Conservation (phyloP, 2,888 invertebrate species). For the Brachyptera risi region DNA sequence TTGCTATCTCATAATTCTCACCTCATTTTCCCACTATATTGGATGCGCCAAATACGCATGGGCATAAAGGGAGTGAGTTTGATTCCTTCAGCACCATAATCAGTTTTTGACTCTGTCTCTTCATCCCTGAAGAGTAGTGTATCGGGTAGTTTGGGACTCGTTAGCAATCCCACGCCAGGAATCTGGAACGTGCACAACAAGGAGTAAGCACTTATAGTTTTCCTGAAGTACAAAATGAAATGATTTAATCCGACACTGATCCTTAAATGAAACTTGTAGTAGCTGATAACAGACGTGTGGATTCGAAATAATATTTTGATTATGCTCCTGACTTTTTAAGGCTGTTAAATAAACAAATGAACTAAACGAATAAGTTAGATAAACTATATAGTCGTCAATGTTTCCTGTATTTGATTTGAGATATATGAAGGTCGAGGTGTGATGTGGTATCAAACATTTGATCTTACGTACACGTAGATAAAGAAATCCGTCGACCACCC, state of each 20-base stretch:
- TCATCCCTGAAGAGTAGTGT: conserved; percentile 51
- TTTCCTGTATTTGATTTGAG: no score
- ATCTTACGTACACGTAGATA: conserved; percentile 49
- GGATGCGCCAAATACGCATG: conserved; percentile 65
- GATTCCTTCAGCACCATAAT: conserved; percentile 59
- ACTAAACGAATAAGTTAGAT: no score
- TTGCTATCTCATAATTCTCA: no score
- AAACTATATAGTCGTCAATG: no score
- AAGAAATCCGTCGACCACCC: conserved; percentile 58
- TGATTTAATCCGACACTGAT: no score
- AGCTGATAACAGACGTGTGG: no score
- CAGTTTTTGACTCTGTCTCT: conserved; percentile 45
- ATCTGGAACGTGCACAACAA: no score
- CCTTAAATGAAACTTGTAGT: no score
- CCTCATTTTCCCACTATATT: conserved; percentile 62
- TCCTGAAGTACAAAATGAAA: no score
- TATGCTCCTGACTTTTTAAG: neutral
- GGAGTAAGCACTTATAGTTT: no score
- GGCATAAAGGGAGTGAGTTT: conserved; percentile 56
- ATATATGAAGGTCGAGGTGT: neutral
- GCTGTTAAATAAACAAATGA: neutral
- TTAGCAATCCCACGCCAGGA: conserved; percentile 56
- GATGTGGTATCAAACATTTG: conserved; percentile 9
- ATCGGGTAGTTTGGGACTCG: conserved; percentile 57
- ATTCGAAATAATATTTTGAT: no score